phyloP scores from a whole-genome alignment of 2,888 invertebrate genomes.

The Megaustenia siamemsis region DNA sequence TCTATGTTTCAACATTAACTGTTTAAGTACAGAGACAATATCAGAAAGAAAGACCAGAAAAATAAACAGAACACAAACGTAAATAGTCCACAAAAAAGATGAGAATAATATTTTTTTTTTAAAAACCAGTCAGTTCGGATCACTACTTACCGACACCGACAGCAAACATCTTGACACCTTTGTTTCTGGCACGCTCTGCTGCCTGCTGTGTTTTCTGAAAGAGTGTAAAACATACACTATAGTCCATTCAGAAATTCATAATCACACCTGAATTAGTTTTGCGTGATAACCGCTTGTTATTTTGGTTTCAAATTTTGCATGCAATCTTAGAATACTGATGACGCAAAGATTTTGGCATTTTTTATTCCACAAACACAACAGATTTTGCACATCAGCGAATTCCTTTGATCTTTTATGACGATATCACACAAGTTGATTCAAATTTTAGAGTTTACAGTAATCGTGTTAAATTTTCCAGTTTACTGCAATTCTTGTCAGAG shows the following conservation, averaged over 20 bases:
- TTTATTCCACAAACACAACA: too few relatives aligned
- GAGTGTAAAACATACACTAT: too few relatives aligned
- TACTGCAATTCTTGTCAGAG: too few relatives aligned
- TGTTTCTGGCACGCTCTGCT: conserved; percentile 40
- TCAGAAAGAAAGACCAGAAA: neutral
- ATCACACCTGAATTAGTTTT: neutral
- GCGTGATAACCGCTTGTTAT: neutral
- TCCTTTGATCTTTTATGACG: too few relatives aligned
- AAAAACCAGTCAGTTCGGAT: neutral
- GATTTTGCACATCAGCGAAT: too few relatives aligned
- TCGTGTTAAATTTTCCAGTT: too few relatives aligned
- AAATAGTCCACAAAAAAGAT: neutral
- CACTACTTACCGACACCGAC: conserved; percentile 54
- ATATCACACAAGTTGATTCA: too few relatives aligned
- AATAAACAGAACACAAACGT: neutral
- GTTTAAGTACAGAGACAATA: too few relatives aligned
- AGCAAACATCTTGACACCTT: conserved; percentile 56
- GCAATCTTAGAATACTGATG: too few relatives aligned
- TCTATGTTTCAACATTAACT: too few relatives aligned
- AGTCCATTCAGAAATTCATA: neutral
- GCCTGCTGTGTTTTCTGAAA: conserved; percentile 48
- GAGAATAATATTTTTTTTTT: neutral
- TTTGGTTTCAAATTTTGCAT: neutral
- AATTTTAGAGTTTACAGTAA: too few relatives aligned
- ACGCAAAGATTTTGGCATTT: too few relatives aligned